These are phyloP conservation scores for Lordiphosa collinella DNA, from an alignment of 1,140 invertebrate species.

Conservation along the genomic window DNA sequence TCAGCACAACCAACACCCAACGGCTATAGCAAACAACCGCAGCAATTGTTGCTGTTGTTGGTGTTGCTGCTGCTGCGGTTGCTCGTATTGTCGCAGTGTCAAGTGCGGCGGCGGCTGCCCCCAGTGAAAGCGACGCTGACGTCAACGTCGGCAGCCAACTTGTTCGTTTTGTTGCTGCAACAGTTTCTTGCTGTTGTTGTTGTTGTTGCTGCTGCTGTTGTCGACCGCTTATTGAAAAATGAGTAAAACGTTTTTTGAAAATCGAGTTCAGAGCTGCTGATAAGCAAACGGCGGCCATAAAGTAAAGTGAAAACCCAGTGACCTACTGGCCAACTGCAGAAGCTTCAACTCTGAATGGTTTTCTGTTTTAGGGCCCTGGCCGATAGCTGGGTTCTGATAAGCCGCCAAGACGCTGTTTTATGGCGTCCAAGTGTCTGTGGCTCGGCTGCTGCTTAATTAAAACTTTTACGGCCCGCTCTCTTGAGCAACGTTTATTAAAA, in stretches of 20 bases:
- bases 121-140: conserved; percentile 60
- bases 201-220: conserved; percentile 6
- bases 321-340: conserved; percentile 57
- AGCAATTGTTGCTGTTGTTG: conserved; percentile 53
- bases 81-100: conserved; percentile 61
- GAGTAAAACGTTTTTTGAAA: conserved; percentile 63
- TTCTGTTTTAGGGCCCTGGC: conserved; percentile 28
- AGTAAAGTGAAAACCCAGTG: conserved; percentile 74
- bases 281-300: conserved; percentile 63
- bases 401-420: conserved; percentile 42
- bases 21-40: conserved; percentile 68
- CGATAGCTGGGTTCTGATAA: conserved; percentile 43
- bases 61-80: conserved; percentile 26
- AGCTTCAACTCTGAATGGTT: conserved; percentile 10
- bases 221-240: conserved; percentile 65
- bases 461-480: conserved; percentile 46
- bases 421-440: conserved; percentile 31
- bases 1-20: conserved; percentile 69
- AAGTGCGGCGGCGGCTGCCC: conserved; percentile 56
- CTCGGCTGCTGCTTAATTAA: conserved; percentile 56
- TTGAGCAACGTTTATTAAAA: conserved; percentile 65
- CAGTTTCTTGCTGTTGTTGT: conserved; percentile 5
- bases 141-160: conserved; percentile 36
- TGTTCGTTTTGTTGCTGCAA: conserved; percentile 32
- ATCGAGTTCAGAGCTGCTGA: conserved; percentile 64